phyloP scores from a whole-genome alignment of 92 coral and sea anemone genomes.

The Umimayanthus kanabou region DNA sequence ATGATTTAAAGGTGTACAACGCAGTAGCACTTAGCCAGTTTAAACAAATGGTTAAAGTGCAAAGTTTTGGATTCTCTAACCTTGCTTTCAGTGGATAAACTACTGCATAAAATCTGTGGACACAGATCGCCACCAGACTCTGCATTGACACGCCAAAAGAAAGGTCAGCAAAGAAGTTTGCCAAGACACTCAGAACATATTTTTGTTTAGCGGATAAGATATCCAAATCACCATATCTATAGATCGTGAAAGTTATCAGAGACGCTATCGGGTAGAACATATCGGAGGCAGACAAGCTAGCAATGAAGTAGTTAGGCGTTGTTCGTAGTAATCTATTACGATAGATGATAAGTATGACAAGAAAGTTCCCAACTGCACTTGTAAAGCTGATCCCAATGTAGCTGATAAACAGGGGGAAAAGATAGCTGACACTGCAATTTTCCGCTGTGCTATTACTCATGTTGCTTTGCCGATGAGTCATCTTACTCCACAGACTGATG shows the following conservation, averaged over 20 bases:
- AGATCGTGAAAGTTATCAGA: background rate
- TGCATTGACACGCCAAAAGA: slow-evolving; percentile 7
- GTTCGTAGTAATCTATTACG: background rate
- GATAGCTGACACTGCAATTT: background rate
- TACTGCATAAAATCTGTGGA: slow-evolving; percentile 24
- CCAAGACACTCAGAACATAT: background rate
- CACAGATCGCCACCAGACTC: slow-evolving; percentile 17
- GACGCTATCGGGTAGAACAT: background rate
- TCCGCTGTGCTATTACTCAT: background rate
- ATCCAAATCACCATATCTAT: background rate
- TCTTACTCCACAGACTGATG: background rate
- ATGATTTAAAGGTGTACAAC: background rate
- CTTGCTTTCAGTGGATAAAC: slow-evolving; percentile 28
- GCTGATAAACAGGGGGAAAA: background rate
- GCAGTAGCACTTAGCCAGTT: slow-evolving; percentile 9
- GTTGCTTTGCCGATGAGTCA: background rate
- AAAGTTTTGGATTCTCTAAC: background rate
- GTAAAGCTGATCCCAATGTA: background rate
- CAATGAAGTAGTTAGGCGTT: slow-evolving; percentile 3
- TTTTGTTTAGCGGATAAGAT: background rate
- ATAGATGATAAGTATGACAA: background rate
- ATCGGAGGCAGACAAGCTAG: background rate
- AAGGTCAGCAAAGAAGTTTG: background rate
- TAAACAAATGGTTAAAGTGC: background rate
- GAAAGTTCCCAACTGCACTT: background rate